phyloP scores from a whole-genome alignment of 2,888 invertebrate genomes.

The Drosophila mercatorum region DNA sequence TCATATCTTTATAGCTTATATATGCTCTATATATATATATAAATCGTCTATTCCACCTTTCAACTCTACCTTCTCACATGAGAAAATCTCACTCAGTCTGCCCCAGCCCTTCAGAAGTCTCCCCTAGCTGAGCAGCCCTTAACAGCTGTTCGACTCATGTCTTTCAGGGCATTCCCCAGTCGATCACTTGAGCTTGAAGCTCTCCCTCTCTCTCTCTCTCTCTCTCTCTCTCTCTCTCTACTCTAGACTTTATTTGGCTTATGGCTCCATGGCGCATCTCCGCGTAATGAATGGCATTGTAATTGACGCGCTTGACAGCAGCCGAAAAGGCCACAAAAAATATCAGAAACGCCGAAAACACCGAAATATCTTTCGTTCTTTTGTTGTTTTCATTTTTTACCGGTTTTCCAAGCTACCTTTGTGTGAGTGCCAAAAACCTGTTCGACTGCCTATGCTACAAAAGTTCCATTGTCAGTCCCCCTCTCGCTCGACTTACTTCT shows the following conservation, averaged over 20 bases:
- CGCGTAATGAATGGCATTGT: constrained; percentile 47
- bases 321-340: constrained; percentile 6
- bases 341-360: neutral
- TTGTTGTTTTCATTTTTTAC: constrained; percentile 33
- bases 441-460: constrained; percentile 23
- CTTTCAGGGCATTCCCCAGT: neutral
- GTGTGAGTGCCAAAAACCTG: constrained; percentile 42
- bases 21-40: too few species aligned
- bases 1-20: too few species aligned
- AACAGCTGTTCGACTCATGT: too few species aligned
- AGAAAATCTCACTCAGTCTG: too few species aligned
- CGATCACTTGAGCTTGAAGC: neutral
- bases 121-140: too few species aligned
- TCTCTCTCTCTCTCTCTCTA: too few species aligned
- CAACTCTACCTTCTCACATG: too few species aligned
- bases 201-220: too few species aligned
- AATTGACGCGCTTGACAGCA: constrained; percentile 35
- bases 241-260: neutral
- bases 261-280: constrained; percentile 13
- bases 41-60: too few species aligned
- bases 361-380: constrained; percentile 4
- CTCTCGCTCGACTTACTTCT: constrained; percentile 80
- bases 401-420: constrained; percentile 43
- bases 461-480: constrained; percentile 19
- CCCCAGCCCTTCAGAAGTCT: too few species aligned